Percentiles rank a stretch among this genome's conserved stretches.
These are phyloP conservation scores for Polymixis flavicincta DNA, from an alignment of 2,888 invertebrate species.

Conservation along the genomic window DNA sequence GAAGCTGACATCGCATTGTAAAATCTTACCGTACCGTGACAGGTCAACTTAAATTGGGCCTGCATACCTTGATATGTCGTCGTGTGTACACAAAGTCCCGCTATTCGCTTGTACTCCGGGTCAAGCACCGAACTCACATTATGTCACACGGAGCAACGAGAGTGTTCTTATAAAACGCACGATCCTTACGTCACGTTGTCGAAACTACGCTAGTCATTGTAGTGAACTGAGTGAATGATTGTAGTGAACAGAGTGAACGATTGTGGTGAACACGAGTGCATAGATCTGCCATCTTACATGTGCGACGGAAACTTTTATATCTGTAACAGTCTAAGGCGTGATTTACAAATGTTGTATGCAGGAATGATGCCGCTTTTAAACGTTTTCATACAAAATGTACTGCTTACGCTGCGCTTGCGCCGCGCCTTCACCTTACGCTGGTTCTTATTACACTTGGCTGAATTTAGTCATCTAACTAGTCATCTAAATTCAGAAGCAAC, in stretches of 20 bases:
- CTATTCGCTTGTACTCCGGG: conserved; percentile 31
- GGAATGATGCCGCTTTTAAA: too few relatives aligned
- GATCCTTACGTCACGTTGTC: conserved; percentile 66
- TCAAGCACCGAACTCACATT: conserved; percentile 57
- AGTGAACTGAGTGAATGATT: conserved; percentile 6
- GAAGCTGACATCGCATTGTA: background rate
- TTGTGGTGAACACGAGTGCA: background rate
- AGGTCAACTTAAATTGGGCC: background rate
- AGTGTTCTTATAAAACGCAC: conserved; percentile 67
- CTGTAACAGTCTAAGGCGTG: too few relatives aligned
- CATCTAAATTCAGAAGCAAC: too few relatives aligned
- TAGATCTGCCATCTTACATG: too few relatives aligned
- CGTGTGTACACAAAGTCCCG: conserved; percentile 31
- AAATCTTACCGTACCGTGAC: too few relatives aligned
- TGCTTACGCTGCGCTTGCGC: too few relatives aligned
- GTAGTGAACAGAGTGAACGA: conserved; percentile 11
- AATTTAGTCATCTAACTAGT: too few relatives aligned
- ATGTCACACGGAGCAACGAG: conserved; percentile 71
- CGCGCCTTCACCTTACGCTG: too few relatives aligned
- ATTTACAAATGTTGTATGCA: too few relatives aligned
- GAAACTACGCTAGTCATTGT: conserved; percentile 59
- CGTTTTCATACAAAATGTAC: too few relatives aligned
- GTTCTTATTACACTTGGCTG: too few relatives aligned
- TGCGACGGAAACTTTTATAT: too few relatives aligned
- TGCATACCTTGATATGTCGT: background rate